These are phyloP conservation scores for Camponotus pennsylvanicus DNA, from an alignment of 1,140 invertebrate species.

Conservation along the genomic window DNA sequence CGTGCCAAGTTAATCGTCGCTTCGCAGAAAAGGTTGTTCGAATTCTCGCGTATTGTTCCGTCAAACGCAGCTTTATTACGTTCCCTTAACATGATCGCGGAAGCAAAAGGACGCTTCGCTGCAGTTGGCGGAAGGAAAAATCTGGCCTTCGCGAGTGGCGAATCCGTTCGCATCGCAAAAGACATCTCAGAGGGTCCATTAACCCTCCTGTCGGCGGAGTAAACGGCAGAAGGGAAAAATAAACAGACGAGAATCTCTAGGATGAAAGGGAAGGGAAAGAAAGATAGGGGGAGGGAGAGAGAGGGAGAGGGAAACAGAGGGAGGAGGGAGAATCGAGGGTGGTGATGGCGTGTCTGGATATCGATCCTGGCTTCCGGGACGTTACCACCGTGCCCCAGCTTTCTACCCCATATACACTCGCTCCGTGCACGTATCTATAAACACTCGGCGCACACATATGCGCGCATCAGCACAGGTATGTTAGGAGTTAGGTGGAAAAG, in stretches of 20 bases:
- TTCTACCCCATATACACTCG: constrained; percentile 62
- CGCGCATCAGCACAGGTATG: constrained; percentile 41
- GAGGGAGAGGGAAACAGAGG: constrained; percentile 1
- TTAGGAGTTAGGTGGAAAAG: constrained; percentile 34
- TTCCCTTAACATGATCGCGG: constrained; percentile 5
- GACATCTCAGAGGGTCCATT: constrained; percentile 72
- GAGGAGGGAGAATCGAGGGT: constrained; percentile 48
- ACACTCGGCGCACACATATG: constrained; percentile 38
- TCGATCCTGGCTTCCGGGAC: constrained; percentile 76
- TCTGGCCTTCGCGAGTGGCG: constrained; percentile 38
- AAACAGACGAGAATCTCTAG: constrained; percentile 62
- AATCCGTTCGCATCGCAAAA: constrained; percentile 46
- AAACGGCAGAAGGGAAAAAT: constrained; percentile 57
- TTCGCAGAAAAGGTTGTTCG: not conserved
- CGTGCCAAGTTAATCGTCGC: not conserved
- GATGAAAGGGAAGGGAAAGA: not conserved
- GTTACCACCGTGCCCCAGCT: constrained; percentile 73
- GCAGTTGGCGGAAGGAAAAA: constrained; percentile 57
- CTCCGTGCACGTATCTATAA: constrained; percentile 44
- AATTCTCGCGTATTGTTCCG: constrained; percentile 1
- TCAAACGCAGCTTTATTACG: constrained; percentile 5
- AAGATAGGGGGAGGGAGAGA: not conserved
- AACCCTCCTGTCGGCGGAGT: constrained; percentile 60
- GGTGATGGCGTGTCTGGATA: constrained; percentile 77
- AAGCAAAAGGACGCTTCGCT: constrained; percentile 41